A percentile compares a stretch with the other conserved stretches of the same genome.
Conservation (phyloP, 2,888 invertebrate species). For the Rhingia campestris region DNA sequence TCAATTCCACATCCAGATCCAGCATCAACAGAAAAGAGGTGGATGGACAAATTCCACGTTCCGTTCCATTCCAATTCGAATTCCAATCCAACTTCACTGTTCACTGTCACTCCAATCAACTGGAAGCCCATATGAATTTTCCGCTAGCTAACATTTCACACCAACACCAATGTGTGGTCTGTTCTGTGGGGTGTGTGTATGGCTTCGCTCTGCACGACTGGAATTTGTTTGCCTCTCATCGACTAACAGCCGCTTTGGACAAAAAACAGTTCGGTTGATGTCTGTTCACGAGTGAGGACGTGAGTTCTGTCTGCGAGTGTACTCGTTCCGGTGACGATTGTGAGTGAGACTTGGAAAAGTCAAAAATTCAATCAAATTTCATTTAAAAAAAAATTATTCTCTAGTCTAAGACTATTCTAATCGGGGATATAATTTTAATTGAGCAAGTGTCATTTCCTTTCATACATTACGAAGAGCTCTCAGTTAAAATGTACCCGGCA, state of each 20-base stretch:
- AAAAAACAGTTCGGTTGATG: conserved; percentile 73
- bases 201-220: conserved; percentile 30
- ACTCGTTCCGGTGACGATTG: conserved; percentile 49
- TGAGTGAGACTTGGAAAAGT: conserved; percentile 11
- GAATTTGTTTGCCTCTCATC: conserved; percentile 57
- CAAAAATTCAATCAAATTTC: conserved; percentile 6
- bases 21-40: too few relatives aligned
- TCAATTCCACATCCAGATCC: too few relatives aligned
- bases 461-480: background rate
- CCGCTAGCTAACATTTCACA: conserved; percentile 25
- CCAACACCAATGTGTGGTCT: conserved; percentile 2
- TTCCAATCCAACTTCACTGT: too few relatives aligned
- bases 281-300: conserved; percentile 68
- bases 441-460: background rate
- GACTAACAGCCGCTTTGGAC: conserved; percentile 55
- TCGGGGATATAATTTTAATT: too few relatives aligned
- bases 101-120: background rate
- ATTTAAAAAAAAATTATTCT: conserved; percentile 32
- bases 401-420: background rate
- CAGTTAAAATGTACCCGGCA: conserved; percentile 43
- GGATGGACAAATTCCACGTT: too few relatives aligned
- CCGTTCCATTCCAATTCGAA: too few relatives aligned
- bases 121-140: conserved; percentile 40
- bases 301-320: conserved; percentile 47
- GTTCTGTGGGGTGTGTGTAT: conserved; percentile 20